A percentile compares a stretch with the other conserved stretches of the same genome.
phyloP scores from a whole-genome alignment of 2,888 invertebrate species.

The Hartigia nigra region DNA sequence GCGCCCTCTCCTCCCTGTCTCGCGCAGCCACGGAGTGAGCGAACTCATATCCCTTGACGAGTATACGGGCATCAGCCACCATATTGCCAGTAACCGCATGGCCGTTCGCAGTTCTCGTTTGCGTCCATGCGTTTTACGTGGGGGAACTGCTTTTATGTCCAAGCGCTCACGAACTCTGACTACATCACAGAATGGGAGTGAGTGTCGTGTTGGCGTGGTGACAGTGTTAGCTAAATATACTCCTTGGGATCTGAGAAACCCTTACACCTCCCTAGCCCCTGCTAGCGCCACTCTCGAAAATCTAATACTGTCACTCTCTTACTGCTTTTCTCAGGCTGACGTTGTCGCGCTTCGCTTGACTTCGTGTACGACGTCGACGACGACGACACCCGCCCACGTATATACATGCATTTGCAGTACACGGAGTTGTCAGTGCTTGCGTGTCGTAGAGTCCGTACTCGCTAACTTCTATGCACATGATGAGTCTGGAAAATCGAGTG shows the following conservation, averaged over 20 bases:
- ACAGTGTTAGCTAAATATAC: constrained; percentile 39
- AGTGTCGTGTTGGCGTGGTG: constrained; percentile 2
- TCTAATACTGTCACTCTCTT: background rate
- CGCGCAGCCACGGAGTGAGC: background rate
- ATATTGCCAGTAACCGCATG: background rate
- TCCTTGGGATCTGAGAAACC: constrained; percentile 5
- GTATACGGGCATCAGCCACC: background rate
- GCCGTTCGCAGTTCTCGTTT: background rate
- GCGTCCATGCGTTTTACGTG: background rate
- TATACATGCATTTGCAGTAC: background rate
- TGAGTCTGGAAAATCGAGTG: constrained; percentile 29
- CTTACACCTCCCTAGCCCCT: background rate
- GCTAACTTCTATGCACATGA: constrained; percentile 1
- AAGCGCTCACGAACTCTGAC: background rate
- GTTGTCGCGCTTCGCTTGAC: background rate
- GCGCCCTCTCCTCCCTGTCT: background rate
- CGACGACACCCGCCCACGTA: constrained; percentile 9
- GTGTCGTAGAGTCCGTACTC: constrained; percentile 9
- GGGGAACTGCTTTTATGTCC: background rate
- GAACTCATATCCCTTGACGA: background rate
- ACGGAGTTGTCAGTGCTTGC: constrained; percentile 12
- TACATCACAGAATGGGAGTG: background rate
- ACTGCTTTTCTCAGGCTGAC: background rate
- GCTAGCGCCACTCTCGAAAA: background rate
- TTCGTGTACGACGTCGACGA: background rate